These are phyloP conservation scores for Platysternon megacephalum DNA, from an alignment of 2,113 vertebrate species.

Conservation along the genomic window DNA sequence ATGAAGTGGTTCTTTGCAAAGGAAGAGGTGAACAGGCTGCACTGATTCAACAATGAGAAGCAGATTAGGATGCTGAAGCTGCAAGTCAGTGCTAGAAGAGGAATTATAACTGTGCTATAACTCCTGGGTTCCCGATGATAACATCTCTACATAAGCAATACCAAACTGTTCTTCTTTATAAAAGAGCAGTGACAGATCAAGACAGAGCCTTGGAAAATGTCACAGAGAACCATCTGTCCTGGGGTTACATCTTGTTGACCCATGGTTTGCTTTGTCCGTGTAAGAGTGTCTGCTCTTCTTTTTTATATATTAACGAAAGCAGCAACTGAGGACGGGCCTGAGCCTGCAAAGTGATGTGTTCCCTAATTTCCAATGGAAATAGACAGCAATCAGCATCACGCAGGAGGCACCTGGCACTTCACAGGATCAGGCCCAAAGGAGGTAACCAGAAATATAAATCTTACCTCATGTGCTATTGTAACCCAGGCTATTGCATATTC, in stretches of 20 bases:
- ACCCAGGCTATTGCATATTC: background rate
- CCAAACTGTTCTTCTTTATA: background rate
- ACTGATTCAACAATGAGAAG: background rate
- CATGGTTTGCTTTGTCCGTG: background rate
- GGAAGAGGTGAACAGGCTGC: slow-evolving; percentile 37
- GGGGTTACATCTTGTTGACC: background rate
- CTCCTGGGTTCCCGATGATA: fast-evolving
- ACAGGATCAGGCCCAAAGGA: background rate
- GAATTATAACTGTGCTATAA: background rate
- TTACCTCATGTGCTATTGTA: background rate
- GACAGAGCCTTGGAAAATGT: background rate
- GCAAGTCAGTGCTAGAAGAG: fast-evolving
- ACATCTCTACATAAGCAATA: fast-evolving
- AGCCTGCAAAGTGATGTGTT: background rate
- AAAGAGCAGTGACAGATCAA: background rate
- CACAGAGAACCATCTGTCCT: background rate
- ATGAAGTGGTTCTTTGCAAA: slow-evolving; percentile 42
- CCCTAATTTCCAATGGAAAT: background rate
- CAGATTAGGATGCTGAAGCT: background rate
- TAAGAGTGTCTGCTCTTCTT: fast-evolving
- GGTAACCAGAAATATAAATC: background rate
- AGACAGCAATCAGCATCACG: background rate
- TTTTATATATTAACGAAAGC: background rate
- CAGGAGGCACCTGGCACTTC: background rate
- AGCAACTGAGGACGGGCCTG: background rate